A percentile compares a stretch with the other conserved stretches of the same genome.
These are phyloP conservation scores for Coregonus clupeaformis DNA, from an alignment of 2,113 vertebrate genomes.

Conservation along the genomic window DNA sequence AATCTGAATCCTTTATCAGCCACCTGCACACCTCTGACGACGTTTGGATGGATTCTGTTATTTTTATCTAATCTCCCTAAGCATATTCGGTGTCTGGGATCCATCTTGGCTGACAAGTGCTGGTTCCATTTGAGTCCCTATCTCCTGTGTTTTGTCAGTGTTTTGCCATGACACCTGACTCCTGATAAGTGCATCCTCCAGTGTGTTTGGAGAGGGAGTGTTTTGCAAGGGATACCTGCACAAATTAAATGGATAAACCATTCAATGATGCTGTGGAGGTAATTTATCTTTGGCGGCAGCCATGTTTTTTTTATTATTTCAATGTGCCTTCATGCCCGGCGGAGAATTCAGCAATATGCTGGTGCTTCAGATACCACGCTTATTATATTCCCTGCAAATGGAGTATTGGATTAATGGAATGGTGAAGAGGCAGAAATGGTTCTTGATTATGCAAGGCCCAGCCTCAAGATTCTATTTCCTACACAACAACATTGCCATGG, in stretches of 20 bases:
- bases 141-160: constrained; percentile 54
- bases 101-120: constrained; percentile 70
- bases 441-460: background rate
- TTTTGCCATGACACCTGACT: constrained; percentile 66
- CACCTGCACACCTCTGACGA: constrained; percentile 60
- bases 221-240: constrained; percentile 42
- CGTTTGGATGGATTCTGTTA: constrained; percentile 61
- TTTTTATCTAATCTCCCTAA: constrained; percentile 75
- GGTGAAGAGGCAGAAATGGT: background rate
- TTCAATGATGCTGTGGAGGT: constrained; percentile 23
- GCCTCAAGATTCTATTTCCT: background rate
- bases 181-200: constrained; percentile 61
- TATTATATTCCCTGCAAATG: background rate
- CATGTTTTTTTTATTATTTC: constrained; percentile 42
- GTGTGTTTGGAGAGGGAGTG: constrained; percentile 34
- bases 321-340: constrained; percentile 28
- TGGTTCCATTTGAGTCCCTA: constrained; percentile 61
- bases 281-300: constrained; percentile 40
- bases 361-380: background rate
- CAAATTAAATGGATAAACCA: constrained; percentile 54
- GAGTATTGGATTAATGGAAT: background rate
- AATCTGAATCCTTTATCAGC: constrained; percentile 75
- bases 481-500: background rate
- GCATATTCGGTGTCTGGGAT: constrained; percentile 70
- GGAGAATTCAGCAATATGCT: constrained; percentile 26